Percentiles rank a stretch among this genome's conserved stretches.
phyloP scores from a whole-genome alignment of 1,140 invertebrate genomes.

The Drosophila repleta region DNA sequence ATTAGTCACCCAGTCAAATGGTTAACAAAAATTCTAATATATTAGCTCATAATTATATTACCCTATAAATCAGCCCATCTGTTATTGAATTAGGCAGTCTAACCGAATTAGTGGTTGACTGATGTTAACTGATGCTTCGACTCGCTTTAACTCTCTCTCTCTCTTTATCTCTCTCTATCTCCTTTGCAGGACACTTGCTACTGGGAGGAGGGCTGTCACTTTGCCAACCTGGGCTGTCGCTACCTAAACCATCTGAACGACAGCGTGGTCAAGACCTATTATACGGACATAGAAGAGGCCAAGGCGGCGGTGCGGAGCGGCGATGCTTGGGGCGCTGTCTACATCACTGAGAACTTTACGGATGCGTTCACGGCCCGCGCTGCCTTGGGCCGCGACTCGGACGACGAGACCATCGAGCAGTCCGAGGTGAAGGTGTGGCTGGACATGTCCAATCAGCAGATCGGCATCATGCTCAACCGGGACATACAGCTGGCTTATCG shows the following conservation, averaged over 20 bases:
- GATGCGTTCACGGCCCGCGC: conserved; percentile 90
- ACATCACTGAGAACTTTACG: conserved; percentile 94
- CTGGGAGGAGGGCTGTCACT: conserved; percentile 87
- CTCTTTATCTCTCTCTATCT: background rate
- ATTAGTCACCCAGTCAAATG: background rate
- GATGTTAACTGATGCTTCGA: no score
- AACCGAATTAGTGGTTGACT: no score
- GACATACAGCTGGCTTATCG: conserved; percentile 92
- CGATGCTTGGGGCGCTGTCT: conserved; percentile 93
- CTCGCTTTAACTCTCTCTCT: no score
- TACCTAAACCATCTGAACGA: conserved; percentile 89
- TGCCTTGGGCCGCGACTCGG: conserved; percentile 87
- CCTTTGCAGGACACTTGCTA: conserved; percentile 66
- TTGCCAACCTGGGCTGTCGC: conserved; percentile 89
- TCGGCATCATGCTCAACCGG: conserved; percentile 92
- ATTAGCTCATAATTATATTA: no score
- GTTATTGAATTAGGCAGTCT: no score
- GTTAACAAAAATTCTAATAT: no score
- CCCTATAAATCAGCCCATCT: no score
- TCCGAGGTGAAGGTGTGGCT: conserved; percentile 93
- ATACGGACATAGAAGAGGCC: conserved; percentile 88
- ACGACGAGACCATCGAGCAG: conserved; percentile 91
- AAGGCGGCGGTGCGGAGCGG: conserved; percentile 89
- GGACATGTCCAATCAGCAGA: conserved; percentile 97
- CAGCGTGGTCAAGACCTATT: conserved; percentile 89